Conservation (phyloP, 1,140 invertebrate genomes). For the Diachasma alloeum region DNA sequence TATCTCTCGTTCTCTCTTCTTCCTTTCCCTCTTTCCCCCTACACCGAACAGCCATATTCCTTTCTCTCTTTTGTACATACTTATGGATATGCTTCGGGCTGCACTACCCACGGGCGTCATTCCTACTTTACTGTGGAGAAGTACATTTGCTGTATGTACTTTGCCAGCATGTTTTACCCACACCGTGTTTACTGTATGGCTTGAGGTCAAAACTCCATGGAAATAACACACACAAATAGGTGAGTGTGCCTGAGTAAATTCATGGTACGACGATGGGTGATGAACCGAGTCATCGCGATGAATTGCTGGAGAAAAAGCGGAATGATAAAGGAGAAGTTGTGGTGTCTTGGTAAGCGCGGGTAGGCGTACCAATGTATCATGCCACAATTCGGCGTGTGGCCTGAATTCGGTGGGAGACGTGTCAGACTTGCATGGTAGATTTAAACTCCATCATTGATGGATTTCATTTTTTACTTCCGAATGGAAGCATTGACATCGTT, state of each 20-base stretch:
- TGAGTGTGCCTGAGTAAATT: not conserved
- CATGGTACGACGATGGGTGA: not conserved
- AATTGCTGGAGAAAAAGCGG: not conserved
- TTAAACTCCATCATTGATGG: not conserved
- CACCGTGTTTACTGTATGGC: not conserved
- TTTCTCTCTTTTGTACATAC: not conserved
- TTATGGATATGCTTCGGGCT: not conserved
- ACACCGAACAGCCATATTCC: not conserved
- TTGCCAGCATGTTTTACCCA: not conserved
- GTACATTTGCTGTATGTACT: conserved; percentile 4
- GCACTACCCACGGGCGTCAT: not conserved
- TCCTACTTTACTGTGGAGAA: not conserved
- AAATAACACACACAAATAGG: not conserved
- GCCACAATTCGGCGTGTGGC: too few relatives aligned
- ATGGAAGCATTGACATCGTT: too few relatives aligned
- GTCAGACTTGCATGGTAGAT: not conserved
- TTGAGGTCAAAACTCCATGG: not conserved
- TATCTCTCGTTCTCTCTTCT: not conserved
- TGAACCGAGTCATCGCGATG: not conserved
- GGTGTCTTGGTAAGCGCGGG: too few relatives aligned
- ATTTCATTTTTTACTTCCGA: too few relatives aligned
- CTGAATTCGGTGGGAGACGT: not conserved
- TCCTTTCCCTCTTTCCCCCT: not conserved
- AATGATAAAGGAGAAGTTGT: too few relatives aligned
- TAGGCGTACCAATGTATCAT: too few relatives aligned